Base-by-base conservation (phyloP, 2,888 invertebrate genomes). In the Stenchaetothrips biformis region DNA sequence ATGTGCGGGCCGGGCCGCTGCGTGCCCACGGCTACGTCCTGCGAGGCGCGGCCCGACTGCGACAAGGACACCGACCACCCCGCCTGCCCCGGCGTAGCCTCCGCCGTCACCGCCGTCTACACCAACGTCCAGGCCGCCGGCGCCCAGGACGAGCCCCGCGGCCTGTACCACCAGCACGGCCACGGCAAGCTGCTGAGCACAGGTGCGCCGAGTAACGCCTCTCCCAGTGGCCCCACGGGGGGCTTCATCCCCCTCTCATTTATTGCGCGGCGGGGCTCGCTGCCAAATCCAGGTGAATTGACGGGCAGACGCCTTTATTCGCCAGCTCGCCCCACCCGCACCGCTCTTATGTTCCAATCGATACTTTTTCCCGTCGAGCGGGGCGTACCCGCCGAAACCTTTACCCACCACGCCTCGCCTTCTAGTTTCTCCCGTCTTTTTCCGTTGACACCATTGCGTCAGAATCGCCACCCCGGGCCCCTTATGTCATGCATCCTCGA, bases 1-100 rank as follows among this genome's bases (percentile, higher is more conserved):
- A 74, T 74, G 67, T 74, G 67, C 67, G 67, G 25, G 25, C 67
- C 67, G 3, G 67, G 67, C 7, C 67, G 67, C 67, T 74, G 67
- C 67, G 67, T 74, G 6, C 67, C 67, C 9, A 21, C 9, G 21
- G 11, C n/a, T 7, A 25, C 25, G 21, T 21, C 67, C 67, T 74
- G 67, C 25, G 67, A 74, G 21, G 67, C 67, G 21, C 21, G 25
- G 67, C 67, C 67, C 21, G 67, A 74, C 67, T 74, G 67, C 67
- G 25, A 21, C 21, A 21, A 74, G 25, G 67, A 74, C 67, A 25
- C 67, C 25, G 67, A 74, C 67, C 67, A 74, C 67, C 67, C 67
- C 21, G 67, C 67, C 9, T 74, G 67, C 67, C 11, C 25, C 21
- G 67, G 21, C 2, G 37, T 37, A 37, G 59, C 59, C 59, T 25